Conservation (phyloP, 1,140 invertebrate species). For the Aphelinus certus region DNA sequence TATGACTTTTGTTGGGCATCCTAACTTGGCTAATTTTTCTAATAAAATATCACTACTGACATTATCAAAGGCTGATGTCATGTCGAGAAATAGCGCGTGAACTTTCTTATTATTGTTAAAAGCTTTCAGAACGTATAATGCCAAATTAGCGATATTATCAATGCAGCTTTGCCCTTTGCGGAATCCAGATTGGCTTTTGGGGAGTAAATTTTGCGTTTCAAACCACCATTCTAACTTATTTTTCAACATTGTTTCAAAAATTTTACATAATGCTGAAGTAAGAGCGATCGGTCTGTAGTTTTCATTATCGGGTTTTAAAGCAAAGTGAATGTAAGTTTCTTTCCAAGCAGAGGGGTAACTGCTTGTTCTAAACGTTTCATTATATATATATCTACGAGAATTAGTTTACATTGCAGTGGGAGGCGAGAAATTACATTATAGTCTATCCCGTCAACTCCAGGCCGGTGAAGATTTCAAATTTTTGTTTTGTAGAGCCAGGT, state of each 20-base stretch:
- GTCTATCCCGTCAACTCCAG: conserved; percentile 14
- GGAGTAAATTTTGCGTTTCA: not conserved
- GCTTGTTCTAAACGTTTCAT: conserved; percentile 12
- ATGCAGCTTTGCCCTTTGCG: conserved; percentile 6
- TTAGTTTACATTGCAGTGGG: conserved; percentile 5
- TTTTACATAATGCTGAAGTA: conserved; percentile 26
- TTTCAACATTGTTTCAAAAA: conserved; percentile 32
- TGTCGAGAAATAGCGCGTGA: conserved; percentile 23
- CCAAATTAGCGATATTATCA: conserved; percentile 6
- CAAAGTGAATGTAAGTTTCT: conserved; percentile 12
- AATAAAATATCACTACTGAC: conserved; percentile 25
- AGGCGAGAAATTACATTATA: conserved; percentile 3
- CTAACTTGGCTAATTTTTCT: conserved; percentile 27
- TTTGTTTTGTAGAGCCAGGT: not conserved
- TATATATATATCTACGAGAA: conserved; percentile 36
- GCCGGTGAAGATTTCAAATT: conserved; percentile 3
- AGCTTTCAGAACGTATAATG: conserved; percentile 1
- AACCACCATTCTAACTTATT: conserved; percentile 12
- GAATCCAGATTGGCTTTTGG: conserved; percentile 8
- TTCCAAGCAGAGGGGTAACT: conserved; percentile 16
- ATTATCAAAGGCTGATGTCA: conserved; percentile 31
- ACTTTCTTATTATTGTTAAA: not conserved
- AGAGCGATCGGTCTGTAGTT: conserved; percentile 19
- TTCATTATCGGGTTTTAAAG: conserved; percentile 9
- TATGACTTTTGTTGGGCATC: conserved; percentile 11